Base-by-base conservation (phyloP, 1,140 invertebrate species). In the Drosophila pseudoananassae region DNA sequence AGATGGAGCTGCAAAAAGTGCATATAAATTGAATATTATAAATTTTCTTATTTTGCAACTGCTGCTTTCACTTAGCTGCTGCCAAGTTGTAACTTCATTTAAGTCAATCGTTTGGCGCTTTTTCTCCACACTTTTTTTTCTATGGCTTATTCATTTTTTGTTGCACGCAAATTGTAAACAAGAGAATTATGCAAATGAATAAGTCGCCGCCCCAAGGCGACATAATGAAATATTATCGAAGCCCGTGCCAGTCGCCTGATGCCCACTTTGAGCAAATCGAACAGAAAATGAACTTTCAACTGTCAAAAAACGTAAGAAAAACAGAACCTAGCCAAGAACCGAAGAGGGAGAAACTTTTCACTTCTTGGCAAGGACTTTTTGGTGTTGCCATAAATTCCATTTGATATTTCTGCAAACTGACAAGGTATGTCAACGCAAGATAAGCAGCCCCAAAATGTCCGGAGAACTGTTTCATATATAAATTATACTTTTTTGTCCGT, bases 1-100 rank as follows among this genome's bases (percentile, higher is more conserved):
- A 47, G 56, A 27, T 45, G 45, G 31, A 25, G 27, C 46, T 66
- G 63, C 63, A 68, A 76, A 63, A 84, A 89, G 79, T 84, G 84
- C 85, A 89, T 89, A 89, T 89, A 89, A 89, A 89, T 89, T 85
- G 85, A 90, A 89, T 89, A 89, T 89, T 89, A 89, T 89, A 89
- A 85, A 90, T 89, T 85, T 84, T 64, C 77, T 69, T 61, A 69
- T 74, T 76, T 76, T 72, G 69, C 79, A 90, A 77, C 75, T 81
- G 75, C 69, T 78, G 53, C 72, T 61, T 40, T 64, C 73, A 76
- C 76, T 85, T 87, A 85, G 70, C 61, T 57, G 59, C 56, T 66
- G 77, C 87, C 81, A 85, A 85, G 69, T 90, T 84, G 85, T 90
- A 89, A 89, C 85, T 89, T 89, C 85, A 90, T 89, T 89, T 90